A percentile compares a stretch with the other conserved stretches of the same genome.
phyloP scores from a whole-genome alignment of 2,888 invertebrate species.

The Dorcus hopei region DNA sequence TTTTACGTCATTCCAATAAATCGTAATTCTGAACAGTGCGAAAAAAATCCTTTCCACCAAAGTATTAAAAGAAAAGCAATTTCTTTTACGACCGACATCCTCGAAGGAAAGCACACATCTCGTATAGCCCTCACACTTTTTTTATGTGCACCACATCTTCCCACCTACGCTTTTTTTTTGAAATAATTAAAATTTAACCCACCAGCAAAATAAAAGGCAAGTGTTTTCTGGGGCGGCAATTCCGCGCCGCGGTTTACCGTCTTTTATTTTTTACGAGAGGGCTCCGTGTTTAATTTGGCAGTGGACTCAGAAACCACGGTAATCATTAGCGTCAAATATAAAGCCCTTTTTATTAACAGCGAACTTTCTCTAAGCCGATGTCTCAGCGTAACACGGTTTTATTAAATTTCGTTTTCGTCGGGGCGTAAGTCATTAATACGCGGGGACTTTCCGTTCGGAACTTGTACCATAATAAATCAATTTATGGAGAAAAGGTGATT shows the following conservation, averaged over 20 bases:
- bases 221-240: slow-evolving; percentile 18
- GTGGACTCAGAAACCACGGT: slow-evolving; percentile 25
- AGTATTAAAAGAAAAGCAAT: no score
- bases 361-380: slow-evolving; percentile 32
- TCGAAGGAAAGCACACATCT: no score
- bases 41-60: no score
- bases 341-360: slow-evolving; percentile 37
- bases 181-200: slow-evolving; percentile 11
- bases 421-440: slow-evolving; percentile 32
- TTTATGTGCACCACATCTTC: no score
- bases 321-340: slow-evolving; percentile 39
- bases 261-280: slow-evolving; percentile 9
- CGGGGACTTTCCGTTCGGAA: neutral
- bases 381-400: slow-evolving; percentile 28
- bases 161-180: no score
- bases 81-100: no score
- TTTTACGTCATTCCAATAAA: no score
- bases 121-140: no score
- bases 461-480: no score
- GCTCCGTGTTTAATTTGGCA: slow-evolving; percentile 8
- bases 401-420: slow-evolving; percentile 37
- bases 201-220: slow-evolving; percentile 15
- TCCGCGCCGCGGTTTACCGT: slow-evolving; percentile 14
- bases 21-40: no score
- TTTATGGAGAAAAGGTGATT: no score